Evolutionary conservation across 2,797 vertebrate species (phyloP).

Genomic region (Chloroceryle inda): DNA sequence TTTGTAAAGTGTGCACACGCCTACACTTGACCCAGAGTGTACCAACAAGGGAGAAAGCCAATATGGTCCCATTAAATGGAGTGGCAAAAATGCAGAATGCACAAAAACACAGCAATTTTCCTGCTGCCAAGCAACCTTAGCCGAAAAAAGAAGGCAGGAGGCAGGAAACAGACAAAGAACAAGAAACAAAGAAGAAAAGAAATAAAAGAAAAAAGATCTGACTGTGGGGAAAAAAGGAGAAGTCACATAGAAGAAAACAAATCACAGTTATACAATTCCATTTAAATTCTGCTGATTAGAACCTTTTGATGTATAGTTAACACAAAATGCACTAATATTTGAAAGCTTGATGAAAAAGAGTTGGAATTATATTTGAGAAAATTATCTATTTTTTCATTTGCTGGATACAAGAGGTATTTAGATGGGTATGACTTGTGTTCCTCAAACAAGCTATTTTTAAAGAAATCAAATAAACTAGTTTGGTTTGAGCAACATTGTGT

Average conservation of each 20-base stretch:
- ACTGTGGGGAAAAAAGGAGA: constrained; percentile 73
- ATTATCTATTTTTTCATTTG: not conserved
- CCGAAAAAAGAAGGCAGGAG: constrained; percentile 2
- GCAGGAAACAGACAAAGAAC: rapidly evolving
- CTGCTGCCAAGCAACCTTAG: constrained; percentile 80
- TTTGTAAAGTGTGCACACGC: constrained; percentile 82
- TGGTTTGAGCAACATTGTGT: not conserved
- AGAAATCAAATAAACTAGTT: not conserved
- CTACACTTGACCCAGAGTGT: constrained; percentile 80
- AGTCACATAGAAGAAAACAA: constrained; percentile 70
- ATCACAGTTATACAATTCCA: constrained; percentile 67
- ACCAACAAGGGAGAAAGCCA: constrained; percentile 73
- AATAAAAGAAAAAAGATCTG: constrained; percentile 50
- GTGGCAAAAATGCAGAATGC: constrained; percentile 64
- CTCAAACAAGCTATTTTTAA: not conserved
- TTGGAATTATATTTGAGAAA: not conserved
- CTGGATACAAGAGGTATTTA: not conserved
- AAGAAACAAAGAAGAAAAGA: constrained; percentile 46
- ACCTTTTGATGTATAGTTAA: not conserved
- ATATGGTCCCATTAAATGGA: constrained; percentile 64
- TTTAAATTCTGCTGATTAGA: constrained; percentile 68
- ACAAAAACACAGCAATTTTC: constrained; percentile 48
- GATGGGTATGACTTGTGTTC: not conserved
- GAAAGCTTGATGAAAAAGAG: not conserved
- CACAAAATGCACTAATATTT: not conserved